Conservation (phyloP, 1,140 invertebrate species). For the Zophobas atratus region DNA sequence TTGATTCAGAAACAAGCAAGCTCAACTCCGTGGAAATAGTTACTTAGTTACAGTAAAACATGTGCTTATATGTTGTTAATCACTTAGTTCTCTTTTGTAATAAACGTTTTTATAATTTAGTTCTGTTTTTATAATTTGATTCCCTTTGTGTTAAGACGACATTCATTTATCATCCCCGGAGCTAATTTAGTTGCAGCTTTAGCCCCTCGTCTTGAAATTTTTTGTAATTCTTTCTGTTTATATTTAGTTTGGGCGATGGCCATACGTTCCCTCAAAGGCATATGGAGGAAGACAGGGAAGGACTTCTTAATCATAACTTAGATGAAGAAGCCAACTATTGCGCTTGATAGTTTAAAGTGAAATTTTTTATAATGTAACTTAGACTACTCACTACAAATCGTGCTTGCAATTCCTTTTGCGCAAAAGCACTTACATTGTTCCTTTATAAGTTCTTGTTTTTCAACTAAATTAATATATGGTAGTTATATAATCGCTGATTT, state of each 20-base stretch:
- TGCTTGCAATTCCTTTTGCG: slow-evolving; percentile 12
- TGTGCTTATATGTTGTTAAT: slow-evolving; percentile 55
- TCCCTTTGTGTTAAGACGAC: slow-evolving; percentile 34
- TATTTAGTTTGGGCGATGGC: slow-evolving; percentile 87
- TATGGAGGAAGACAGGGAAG: slow-evolving; percentile 86
- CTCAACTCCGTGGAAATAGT: slow-evolving; percentile 57
- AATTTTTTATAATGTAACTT: slow-evolving; percentile 22
- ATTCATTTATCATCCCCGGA: slow-evolving; percentile 28
- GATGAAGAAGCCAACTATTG: slow-evolving; percentile 55
- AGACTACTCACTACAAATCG: not conserved
- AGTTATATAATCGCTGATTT: not conserved
- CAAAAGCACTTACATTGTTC: slow-evolving; percentile 24
- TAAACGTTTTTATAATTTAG: slow-evolving; percentile 57
- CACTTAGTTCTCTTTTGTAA: slow-evolving; percentile 52
- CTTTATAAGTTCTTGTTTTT: slow-evolving; percentile 8
- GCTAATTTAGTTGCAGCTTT: slow-evolving; percentile 30
- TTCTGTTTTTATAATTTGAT: slow-evolving; percentile 55
- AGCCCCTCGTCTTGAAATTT: slow-evolving; percentile 14
- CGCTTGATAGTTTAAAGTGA: slow-evolving; percentile 28
- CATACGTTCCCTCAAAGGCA: slow-evolving; percentile 86
- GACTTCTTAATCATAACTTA: slow-evolving; percentile 71
- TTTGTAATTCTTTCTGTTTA: slow-evolving; percentile 63
- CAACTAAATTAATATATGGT: not conserved
- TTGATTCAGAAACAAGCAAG: slow-evolving; percentile 61
- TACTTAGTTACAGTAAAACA: slow-evolving; percentile 55